Evolutionary conservation across 2,113 vertebrate species (phyloP), one percentile per base, ranked within the genome.

Genomic region (Python bivittatus): DNA sequence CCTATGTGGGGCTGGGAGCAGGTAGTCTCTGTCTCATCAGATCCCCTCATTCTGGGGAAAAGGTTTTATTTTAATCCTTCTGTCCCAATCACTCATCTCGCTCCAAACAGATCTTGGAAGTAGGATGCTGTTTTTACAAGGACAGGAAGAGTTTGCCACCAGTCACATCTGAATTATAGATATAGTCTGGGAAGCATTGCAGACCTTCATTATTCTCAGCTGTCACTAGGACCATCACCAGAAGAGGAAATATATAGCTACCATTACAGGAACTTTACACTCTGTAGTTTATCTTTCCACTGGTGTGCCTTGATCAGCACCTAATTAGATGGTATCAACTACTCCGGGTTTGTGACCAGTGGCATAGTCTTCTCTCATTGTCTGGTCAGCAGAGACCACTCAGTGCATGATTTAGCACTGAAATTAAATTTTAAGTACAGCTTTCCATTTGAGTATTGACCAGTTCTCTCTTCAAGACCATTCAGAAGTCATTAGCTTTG

Each of bases 311-410:
- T 96, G 94, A 96, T 97, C 93, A 95, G 94, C 68, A 72, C 89
- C 95, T 97, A 97, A 97, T 97, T 96, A 97, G 93, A 95, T 95
- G 93, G 89, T 94, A 96, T 97, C 96, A 96, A 92, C 93, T 94
- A 88, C 44, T 96, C 83, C 86, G 88, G 0, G 68, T 96, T 94
- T 97, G 93, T 93, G 95, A 57, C 95, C 90, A 60, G 94, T 94
- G 90, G 94, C 88, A 96, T 91, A 95, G 13, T 91, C 96, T 95
- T 95, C 95, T 95, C 92, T 94, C 95, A 94, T 64, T 95, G 88
- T 94, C 92, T 94, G 95, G 95, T 95, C 96, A 96, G 96, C 90
- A 92, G 94, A 96, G 95, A 96, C 90, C 86, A 90, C 88, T 95
- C 93, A 93, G 92, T 4, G 23, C 91, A 84, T 97, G 96, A 97